phyloP scores from a whole-genome alignment of 1,140 invertebrate species.

The Cryptotermes secundus region DNA sequence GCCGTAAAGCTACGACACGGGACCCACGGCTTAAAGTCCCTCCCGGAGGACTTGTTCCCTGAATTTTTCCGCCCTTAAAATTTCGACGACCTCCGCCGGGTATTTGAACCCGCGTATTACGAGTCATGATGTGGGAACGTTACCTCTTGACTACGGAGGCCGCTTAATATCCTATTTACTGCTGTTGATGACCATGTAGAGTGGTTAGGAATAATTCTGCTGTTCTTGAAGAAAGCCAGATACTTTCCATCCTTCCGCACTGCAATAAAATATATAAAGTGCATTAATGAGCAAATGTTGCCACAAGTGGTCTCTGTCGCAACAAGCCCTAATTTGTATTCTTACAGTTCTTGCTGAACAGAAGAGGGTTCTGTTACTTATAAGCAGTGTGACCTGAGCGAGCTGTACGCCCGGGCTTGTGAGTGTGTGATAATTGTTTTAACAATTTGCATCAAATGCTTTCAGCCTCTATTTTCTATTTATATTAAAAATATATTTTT shows the following conservation, averaged over 20 bases:
- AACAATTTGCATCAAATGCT: not conserved
- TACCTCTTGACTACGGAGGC: too few relatives aligned
- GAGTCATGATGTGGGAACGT: too few relatives aligned
- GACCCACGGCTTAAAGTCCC: too few relatives aligned
- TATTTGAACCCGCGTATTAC: too few relatives aligned
- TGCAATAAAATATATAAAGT: not conserved
- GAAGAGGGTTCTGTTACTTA: not conserved
- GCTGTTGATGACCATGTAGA: not conserved
- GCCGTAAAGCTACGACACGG: too few relatives aligned
- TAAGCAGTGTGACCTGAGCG: not conserved
- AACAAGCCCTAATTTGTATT: not conserved
- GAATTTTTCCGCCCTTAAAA: too few relatives aligned
- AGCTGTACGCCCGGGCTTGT: not conserved
- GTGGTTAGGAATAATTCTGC: not conserved
- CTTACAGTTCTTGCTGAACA: not conserved
- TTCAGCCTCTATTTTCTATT: not conserved
- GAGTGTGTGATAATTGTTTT: not conserved
- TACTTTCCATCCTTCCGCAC: not conserved
- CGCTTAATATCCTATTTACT: too few relatives aligned
- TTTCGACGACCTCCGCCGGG: too few relatives aligned
- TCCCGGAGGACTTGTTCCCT: too few relatives aligned
- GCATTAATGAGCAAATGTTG: constrained; percentile 4
- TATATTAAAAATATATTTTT: not conserved
- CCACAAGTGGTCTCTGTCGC: not conserved
- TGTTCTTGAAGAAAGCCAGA: not conserved